A percentile compares a stretch with the other conserved stretches of the same genome.
These are phyloP conservation scores for Xylocopa sonorina DNA, from an alignment of 1,140 invertebrate genomes.

Conservation along the genomic window DNA sequence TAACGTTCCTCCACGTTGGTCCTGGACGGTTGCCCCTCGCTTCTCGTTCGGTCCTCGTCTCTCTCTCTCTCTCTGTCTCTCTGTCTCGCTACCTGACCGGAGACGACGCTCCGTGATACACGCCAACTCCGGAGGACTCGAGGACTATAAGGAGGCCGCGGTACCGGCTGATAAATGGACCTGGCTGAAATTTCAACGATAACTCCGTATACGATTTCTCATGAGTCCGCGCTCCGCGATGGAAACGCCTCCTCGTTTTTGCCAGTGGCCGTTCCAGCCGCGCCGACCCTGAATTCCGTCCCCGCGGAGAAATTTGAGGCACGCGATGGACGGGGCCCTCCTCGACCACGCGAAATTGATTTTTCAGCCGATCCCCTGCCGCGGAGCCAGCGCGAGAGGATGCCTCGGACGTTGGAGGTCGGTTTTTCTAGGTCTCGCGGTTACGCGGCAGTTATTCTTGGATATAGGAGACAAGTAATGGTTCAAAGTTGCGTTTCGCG, in stretches of 20 bases:
- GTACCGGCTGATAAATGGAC: conserved; percentile 65
- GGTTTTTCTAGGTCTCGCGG: not conserved
- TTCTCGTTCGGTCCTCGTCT: not conserved
- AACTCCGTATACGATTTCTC: conserved; percentile 64
- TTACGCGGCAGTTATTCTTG: too few relatives aligned
- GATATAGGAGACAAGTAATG: not conserved
- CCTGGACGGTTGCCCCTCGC: conserved; percentile 30
- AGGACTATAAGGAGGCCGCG: conserved; percentile 50
- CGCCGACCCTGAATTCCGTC: conserved; percentile 41
- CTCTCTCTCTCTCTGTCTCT: not conserved
- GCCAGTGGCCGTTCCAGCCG: conserved; percentile 15
- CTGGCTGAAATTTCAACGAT: conserved; percentile 71
- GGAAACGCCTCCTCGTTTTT: conserved; percentile 55
- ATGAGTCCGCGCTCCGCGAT: conserved; percentile 24
- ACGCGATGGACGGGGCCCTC: conserved; percentile 6
- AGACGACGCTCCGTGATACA: conserved; percentile 28
- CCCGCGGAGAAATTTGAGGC: conserved; percentile 46
- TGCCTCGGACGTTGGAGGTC: not conserved
- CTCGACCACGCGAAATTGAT: conserved; percentile 27
- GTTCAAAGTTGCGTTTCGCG: too few relatives aligned
- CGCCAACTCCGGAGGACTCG: conserved; percentile 21
- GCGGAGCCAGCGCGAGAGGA: not conserved
- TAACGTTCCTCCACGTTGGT: conserved; percentile 53
- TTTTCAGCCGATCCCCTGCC: conserved; percentile 14
- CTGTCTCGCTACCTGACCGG: not conserved